Conservation (phyloP, 2,797 vertebrate species). For the Fistularia commersonii region DNA sequence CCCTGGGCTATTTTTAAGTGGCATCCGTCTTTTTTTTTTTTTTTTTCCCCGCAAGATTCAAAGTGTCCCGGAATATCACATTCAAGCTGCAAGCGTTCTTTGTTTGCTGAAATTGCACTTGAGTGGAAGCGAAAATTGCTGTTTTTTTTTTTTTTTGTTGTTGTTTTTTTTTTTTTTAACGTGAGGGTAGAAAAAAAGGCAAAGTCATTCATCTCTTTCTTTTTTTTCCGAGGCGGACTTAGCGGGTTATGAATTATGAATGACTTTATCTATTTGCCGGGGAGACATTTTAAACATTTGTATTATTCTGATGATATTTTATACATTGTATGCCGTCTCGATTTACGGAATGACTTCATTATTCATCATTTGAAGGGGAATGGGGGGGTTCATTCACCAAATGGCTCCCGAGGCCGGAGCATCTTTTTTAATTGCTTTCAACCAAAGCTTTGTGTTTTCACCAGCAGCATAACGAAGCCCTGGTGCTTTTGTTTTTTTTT, state of each 20-base stretch:
- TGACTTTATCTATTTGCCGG: slow-evolving; percentile 2
- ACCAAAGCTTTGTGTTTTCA: too few relatives aligned
- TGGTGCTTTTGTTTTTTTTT: too few relatives aligned
- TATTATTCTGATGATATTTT: background rate
- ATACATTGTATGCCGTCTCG: background rate
- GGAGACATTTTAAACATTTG: slow-evolving; percentile 1
- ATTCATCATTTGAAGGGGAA: too few relatives aligned
- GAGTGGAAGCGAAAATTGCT: slow-evolving; percentile 8
- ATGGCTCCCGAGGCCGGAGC: too few relatives aligned
- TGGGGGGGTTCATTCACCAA: too few relatives aligned
- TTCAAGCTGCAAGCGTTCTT: slow-evolving; percentile 20
- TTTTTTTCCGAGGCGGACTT: slow-evolving; percentile 23
- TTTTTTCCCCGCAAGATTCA: slow-evolving; percentile 3
- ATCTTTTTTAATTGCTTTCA: too few relatives aligned
- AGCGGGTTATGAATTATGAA: slow-evolving; percentile 14
- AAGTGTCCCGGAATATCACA: slow-evolving; percentile 24
- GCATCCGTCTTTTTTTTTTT: slow-evolving; percentile 10
- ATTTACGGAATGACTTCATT: too few relatives aligned
- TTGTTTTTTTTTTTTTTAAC: slow-evolving; percentile 1
- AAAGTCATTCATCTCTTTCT: slow-evolving; percentile 16
- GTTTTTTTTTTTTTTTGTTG: too few relatives aligned
- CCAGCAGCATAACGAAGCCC: too few relatives aligned
- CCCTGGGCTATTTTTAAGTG: slow-evolving; percentile 34
- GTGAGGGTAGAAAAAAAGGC: slow-evolving; percentile 24
- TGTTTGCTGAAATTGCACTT: slow-evolving; percentile 38